Evolutionary conservation across 2,113 vertebrate genomes (phyloP).

Genomic region (rat (Rattus norvegicus)): DNA sequence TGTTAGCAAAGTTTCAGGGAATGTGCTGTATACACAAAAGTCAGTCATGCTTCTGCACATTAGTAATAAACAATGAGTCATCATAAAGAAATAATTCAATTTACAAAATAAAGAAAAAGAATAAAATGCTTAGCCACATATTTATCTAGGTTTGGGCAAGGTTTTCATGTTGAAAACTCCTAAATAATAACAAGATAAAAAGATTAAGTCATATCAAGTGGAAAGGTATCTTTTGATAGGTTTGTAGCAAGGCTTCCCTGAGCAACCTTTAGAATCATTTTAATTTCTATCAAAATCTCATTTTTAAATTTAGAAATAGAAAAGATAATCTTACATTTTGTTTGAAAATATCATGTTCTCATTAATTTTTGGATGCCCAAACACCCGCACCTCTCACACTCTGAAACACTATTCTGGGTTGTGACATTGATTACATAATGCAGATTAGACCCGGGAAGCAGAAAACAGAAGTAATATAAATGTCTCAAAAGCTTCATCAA

Average conservation of each 20-base stretch:
- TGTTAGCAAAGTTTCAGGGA: not conserved
- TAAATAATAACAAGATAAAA: not conserved
- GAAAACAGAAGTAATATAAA: not conserved
- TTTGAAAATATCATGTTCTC: not conserved
- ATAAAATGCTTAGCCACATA: not conserved
- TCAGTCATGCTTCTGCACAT: not conserved
- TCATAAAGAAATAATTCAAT: not conserved
- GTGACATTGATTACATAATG: not conserved
- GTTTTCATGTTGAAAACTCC: not conserved
- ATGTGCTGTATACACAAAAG: not conserved
- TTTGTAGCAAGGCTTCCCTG: not conserved
- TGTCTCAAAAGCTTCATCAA: not conserved
- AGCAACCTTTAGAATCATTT: not conserved
- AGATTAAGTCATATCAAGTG: not conserved
- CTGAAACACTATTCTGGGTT: not conserved
- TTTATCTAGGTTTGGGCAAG: not conserved
- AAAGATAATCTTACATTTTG: constrained; percentile 13
- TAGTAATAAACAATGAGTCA: not conserved
- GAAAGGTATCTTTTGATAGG: not conserved
- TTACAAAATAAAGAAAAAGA: not conserved
- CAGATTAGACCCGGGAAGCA: not conserved
- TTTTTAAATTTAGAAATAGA: not conserved
- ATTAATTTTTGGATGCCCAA: not conserved
- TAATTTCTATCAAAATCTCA: constrained; percentile 13
- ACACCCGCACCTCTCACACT: not conserved